phyloP scores from a whole-genome alignment of 2,113 vertebrate species.

The Oxygymnocypris stewartii region DNA sequence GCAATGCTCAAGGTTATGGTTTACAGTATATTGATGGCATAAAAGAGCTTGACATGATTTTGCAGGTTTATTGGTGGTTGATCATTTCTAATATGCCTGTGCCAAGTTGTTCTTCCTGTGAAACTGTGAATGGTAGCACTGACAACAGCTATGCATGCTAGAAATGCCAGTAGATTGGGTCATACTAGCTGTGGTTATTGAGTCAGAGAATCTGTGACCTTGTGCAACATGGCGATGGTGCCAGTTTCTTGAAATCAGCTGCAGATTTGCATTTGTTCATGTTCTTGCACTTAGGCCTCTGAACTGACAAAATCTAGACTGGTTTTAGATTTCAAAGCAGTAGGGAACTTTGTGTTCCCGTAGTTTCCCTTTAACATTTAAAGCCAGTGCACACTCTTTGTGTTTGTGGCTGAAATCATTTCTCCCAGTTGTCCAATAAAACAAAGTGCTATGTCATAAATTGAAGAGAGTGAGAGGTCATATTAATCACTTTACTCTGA shows the following conservation, averaged over 20 bases:
- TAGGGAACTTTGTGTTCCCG: background rate
- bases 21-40: background rate
- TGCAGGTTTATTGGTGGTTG: background rate
- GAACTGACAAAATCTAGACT: background rate
- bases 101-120: background rate
- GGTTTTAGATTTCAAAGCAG: background rate
- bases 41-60: slow-evolving; percentile 10
- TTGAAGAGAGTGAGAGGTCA: background rate
- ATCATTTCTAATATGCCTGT: background rate
- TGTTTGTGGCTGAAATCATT: background rate
- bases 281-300: background rate
- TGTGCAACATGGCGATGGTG: slow-evolving; percentile 28
- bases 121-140: slow-evolving; percentile 3
- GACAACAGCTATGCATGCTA: slow-evolving; percentile 9
- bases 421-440: background rate
- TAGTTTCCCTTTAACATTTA: background rate
- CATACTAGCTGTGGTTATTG: slow-evolving; percentile 3
- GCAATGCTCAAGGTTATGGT: background rate
- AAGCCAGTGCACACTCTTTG: background rate
- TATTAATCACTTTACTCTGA: background rate
- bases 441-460: background rate
- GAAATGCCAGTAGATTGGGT: slow-evolving; percentile 33
- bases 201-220: slow-evolving; percentile 17
- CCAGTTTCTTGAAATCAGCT: slow-evolving; percentile 12
- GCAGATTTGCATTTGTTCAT: slow-evolving; percentile 1